Evolutionary conservation across 2,797 vertebrate species (phyloP), one percentile per base, ranked within the genome.

Genomic region (Salmo trutta): DNA sequence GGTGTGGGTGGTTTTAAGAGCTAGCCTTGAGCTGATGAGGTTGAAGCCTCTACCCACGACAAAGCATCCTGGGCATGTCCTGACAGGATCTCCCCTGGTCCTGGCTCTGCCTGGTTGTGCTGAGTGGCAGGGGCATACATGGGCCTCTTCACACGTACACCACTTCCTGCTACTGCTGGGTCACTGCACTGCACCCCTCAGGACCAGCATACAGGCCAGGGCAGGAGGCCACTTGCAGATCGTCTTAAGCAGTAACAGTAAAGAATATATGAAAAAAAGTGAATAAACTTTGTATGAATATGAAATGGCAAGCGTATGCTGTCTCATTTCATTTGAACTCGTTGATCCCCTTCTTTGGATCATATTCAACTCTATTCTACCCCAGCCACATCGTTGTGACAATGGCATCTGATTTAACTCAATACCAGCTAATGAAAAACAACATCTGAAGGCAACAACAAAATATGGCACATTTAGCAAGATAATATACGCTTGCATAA

Each of bases 121-220:
- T 91, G 90, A 91, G 76, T 91, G 91, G 91, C 89, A 87, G 86
- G 75, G 83, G 85, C 41, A 47, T 10, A 47, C 41, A 47, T 12
- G 41, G 10, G 10, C 41, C 41, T 47, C 10, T 47, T 47, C 41
- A 29, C 86, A 82, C 73, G 73, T 84, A 85, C 75, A 76, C 73
- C 77, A 71, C 88, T 90, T 92, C 90, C 89, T 90, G 79, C 85
- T 81, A 79, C 86, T 75, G 86, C 89, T 84, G 87, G 78, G 41
- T 24, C 41, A 47, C 41, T 65, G 75, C 80, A 71, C 74, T 19
- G 75, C 81, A 74, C 81, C 78, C 81, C 82, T 75, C 29, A 19
- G 86, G 79, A 86, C 81, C 86, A 76, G 41, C 36, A 41, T 41
- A 41, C 7, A 41, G 36, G 36, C 36, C 6, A 41, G 36, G 36